A percentile compares a stretch with the other conserved stretches of the same genome.
Evolutionary conservation across 2,113 vertebrate species (phyloP).

Genomic region (Erpornis zantholeuca): DNA sequence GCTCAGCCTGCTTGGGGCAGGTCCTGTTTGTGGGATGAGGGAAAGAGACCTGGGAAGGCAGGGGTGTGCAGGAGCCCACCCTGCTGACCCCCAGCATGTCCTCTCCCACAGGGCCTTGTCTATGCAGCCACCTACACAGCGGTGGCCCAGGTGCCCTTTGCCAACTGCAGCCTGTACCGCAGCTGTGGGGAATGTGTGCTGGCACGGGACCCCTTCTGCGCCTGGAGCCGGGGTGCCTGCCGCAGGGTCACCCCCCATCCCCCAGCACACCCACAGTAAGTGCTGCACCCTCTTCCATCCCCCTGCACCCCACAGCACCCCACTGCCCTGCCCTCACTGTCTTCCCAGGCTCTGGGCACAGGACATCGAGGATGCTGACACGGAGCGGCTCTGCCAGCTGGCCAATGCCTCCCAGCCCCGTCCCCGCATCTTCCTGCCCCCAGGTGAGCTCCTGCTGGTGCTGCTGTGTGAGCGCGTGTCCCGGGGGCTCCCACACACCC

Average conservation of each 20-base stretch:
- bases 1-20: not conserved
- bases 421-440: slow-evolving; percentile 5
- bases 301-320: accelerated
- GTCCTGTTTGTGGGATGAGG: not conserved
- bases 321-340: not conserved
- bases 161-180: slow-evolving; percentile 90
- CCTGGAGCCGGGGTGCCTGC: slow-evolving; percentile 83
- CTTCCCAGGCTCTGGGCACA: slow-evolving; percentile 81
- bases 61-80: not conserved
- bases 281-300: not conserved
- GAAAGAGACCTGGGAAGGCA: not conserved
- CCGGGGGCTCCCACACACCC: accelerated
- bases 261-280: slow-evolving; percentile 50
- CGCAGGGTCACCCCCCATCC: slow-evolving; percentile 15
- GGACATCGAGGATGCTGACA: slow-evolving; percentile 83
- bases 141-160: slow-evolving; percentile 86
- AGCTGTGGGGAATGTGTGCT: slow-evolving; percentile 94
- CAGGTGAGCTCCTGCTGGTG: slow-evolving; percentile 36
- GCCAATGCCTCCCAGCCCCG: slow-evolving; percentile 45
- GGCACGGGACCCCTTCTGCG: slow-evolving; percentile 93
- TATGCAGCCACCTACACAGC: slow-evolving; percentile 83
- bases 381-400: slow-evolving; percentile 60
- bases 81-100: accelerated
- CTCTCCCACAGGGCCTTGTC: slow-evolving; percentile 75
- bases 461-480: not conserved